Conservation (phyloP, 2,888 invertebrate species). For the Heliconius ethilla region DNA sequence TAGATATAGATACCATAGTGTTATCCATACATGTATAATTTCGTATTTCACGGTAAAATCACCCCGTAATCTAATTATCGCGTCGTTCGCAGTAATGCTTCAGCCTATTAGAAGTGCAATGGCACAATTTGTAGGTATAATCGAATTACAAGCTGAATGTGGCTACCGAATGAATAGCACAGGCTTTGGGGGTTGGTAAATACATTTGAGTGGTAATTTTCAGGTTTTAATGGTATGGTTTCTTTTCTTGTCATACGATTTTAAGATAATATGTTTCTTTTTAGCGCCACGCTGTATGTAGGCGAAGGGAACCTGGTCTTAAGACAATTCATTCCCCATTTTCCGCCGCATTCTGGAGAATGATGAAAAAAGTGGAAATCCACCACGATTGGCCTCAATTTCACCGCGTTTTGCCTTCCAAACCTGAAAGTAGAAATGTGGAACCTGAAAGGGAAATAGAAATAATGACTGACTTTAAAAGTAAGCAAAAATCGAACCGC, state of each 20-base stretch:
- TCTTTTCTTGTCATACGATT: not conserved
- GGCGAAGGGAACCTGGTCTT: too few species aligned
- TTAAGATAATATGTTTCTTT: too few species aligned
- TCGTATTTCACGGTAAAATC: conserved; percentile 38
- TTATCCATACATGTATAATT: conserved; percentile 18
- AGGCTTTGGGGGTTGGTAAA: not conserved
- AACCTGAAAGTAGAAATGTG: too few species aligned
- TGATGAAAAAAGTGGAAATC: too few species aligned
- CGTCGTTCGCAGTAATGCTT: conserved; percentile 42
- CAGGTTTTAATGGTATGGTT: not conserved
- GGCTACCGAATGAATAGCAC: conserved; percentile 23
- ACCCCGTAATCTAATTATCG: conserved; percentile 47
- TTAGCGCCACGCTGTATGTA: too few species aligned
- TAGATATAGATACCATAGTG: not conserved
- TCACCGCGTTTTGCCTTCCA: too few species aligned
- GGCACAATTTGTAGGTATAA: conserved; percentile 42
- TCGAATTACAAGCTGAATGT: conserved; percentile 39
- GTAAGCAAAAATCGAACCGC: too few species aligned
- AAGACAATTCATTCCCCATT: too few species aligned
- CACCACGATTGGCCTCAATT: too few species aligned
- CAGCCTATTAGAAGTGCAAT: conserved; percentile 41
- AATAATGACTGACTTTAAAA: too few species aligned
- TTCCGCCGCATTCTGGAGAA: too few species aligned
- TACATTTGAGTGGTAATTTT: not conserved
- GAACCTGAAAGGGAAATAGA: too few species aligned